A percentile compares a stretch with the other conserved stretches of the same genome.
phyloP scores from a whole-genome alignment of 2,797 vertebrate genomes.

The Platalea minor region DNA sequence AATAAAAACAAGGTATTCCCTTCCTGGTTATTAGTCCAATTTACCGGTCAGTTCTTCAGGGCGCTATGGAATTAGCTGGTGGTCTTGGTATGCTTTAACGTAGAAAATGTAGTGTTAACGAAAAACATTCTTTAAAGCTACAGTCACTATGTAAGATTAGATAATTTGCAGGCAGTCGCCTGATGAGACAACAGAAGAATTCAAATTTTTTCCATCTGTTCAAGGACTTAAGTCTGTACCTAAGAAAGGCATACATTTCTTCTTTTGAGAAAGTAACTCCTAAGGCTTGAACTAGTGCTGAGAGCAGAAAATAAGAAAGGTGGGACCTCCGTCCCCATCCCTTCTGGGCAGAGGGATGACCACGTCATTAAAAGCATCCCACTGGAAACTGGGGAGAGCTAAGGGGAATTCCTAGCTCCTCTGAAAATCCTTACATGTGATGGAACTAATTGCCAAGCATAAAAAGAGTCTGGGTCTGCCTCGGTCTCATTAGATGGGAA shows the following conservation, averaged over 20 bases:
- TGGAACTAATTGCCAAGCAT: background rate
- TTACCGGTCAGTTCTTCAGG: background rate
- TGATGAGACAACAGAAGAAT: background rate
- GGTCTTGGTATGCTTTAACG: background rate
- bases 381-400: background rate
- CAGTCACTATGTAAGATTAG: background rate
- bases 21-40: background rate
- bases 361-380: background rate
- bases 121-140: background rate
- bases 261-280: background rate
- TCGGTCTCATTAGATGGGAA: background rate
- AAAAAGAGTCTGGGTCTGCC: background rate
- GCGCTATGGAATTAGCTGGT: background rate
- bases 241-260: background rate
- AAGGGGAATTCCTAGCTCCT: background rate
- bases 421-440: slow-evolving; percentile 8
- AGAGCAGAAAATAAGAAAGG: background rate
- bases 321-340: background rate
- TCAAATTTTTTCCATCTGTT: background rate
- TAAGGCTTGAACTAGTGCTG: background rate
- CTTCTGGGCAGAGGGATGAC: background rate
- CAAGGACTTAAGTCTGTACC: background rate
- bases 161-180: slow-evolving; percentile 1
- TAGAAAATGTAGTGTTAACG: background rate
- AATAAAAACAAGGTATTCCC: background rate